Evolutionary conservation across 1,140 invertebrate species (phyloP).

Genomic region (Patella vulgata): DNA sequence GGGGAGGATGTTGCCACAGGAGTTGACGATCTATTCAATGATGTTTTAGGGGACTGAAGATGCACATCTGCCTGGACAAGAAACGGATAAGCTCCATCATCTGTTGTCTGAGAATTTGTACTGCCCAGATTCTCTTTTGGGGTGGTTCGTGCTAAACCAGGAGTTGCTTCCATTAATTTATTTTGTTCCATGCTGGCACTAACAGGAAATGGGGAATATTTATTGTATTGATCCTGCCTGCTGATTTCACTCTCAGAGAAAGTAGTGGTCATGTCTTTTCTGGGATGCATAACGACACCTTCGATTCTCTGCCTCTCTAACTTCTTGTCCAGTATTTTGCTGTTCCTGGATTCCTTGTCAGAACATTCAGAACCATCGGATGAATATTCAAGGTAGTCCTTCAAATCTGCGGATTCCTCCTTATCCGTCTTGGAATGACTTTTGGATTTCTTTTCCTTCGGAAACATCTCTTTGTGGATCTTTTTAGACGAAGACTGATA

Average conservation of each 20-base stretch:
- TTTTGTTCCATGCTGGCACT: too few species aligned
- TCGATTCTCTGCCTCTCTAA: slow-evolving; percentile 6
- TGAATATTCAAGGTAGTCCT: slow-evolving; percentile 29
- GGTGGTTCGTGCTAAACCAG: too few species aligned
- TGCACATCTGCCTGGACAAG: slow-evolving; percentile 12
- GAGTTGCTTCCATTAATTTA: too few species aligned
- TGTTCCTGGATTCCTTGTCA: slow-evolving; percentile 16
- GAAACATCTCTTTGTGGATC: slow-evolving; percentile 38
- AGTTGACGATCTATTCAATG: too few species aligned
- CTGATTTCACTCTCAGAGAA: slow-evolving; percentile 1
- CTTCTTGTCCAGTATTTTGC: slow-evolving; percentile 12
- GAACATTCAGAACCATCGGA: slow-evolving; percentile 34
- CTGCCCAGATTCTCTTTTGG: too few species aligned
- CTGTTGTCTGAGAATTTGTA: too few species aligned
- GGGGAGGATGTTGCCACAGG: too few species aligned
- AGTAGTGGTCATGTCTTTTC: slow-evolving; percentile 3
- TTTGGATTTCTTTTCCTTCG: slow-evolving; percentile 26
- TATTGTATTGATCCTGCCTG: too few species aligned
- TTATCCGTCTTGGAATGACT: slow-evolving; percentile 26
- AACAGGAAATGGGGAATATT: too few species aligned
- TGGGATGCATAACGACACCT: slow-evolving; percentile 4
- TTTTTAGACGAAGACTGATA: slow-evolving; percentile 38
- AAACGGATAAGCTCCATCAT: slow-evolving; percentile 4
- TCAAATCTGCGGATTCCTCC: slow-evolving; percentile 33
- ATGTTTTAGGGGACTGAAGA: neutral